Evolutionary conservation across 2,888 invertebrate species (phyloP), one percentile per base, ranked within the genome.

Genomic region (Terebella lapidaria): DNA sequence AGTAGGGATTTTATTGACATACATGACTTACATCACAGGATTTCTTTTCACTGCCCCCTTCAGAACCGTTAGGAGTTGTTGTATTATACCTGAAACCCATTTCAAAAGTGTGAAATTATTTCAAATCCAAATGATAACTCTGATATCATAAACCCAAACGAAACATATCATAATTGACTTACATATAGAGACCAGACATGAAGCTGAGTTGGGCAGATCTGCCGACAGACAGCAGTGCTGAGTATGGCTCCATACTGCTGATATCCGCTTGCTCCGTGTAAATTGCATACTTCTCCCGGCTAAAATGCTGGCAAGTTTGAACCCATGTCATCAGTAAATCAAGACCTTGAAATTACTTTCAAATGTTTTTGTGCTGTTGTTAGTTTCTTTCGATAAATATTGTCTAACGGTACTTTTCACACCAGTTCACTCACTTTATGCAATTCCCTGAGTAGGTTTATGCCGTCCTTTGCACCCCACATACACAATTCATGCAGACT

Each of bases 401-500:
- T 10, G 10, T 15, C n/a, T 15, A 35, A 15, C 10, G n/a, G n/a
- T 35, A 15, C 10, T 35, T 15, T 35, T 15, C 10, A 15, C 42
- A 35, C 42, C n/a, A 35, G 10, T 35, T 15, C 22, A n/a, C 10
- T 56, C 53, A 57, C 60, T 53, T 53, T 60, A 46, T 60, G 46
- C 2, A 59, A 24, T 24, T 30, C 51, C 24, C 75, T 64, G 1
- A 77, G 70, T 53, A 70, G 71, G 51, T 70, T 72, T 24, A 77
- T 61, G 2, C 75, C 76, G 46, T 78, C 75, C 60, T 73, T 74
- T 2, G 76, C 74, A 10, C 76, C 74, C 74, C 53, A 53, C 28
- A 18, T 5, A 28, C 53, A 53, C 27, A 53, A 28, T 28, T 53
- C 53, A 28, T 53, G 53, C 5, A 53, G 26, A 27, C 27, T 27